Evolutionary conservation across 2,113 vertebrate genomes (phyloP), one percentile per base, ranked within the genome.

Genomic region (Dicaeum eximium): DNA sequence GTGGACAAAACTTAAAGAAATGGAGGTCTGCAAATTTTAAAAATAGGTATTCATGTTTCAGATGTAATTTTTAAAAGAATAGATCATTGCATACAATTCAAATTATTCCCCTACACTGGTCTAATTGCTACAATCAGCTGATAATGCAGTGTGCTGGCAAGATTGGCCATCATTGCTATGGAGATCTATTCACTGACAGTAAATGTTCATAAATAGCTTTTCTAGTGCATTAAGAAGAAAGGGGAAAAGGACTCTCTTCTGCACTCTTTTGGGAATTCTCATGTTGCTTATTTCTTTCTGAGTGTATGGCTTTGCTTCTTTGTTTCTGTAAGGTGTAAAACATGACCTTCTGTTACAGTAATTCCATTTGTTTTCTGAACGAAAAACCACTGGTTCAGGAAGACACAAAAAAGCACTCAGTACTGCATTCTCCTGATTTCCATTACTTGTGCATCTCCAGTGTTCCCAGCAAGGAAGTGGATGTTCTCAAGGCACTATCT

Each of bases 51-150:
- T 88, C 2, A 4, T 79, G 35, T 62, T 62, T 67, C 42, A 88
- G 58, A 47, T 67, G 47, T 64, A 44, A 13, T 65, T 72, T 79
- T 88, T 70, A 53, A 56, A 40, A 28, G 42, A 65, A 38, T 20
- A 47, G 60, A 77, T 73, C 37, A 21, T 78, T 42, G 8, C 44
- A 47, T 48, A 47, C 47, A 61, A 73, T 80, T 95, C 4, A 45
- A 60, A 80, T 83, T 88, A 74, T 86, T 93, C 75, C 65, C 24
- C 42, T 90, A 28, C 48, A 71, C 37, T 77, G 45, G 15, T 84
- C 30, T 92, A 90, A 91, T 88, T 72, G 81, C 84, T 95, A 16
- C 79, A 88, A 94, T 92, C 88, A 86, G 42, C 69, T 62, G 73
- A 83, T 88, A 95, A 80, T 73, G 56, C 56, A 78, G 5, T 84